Conservation (phyloP, 1,140 invertebrate species). For the Drosophila orosa region DNA sequence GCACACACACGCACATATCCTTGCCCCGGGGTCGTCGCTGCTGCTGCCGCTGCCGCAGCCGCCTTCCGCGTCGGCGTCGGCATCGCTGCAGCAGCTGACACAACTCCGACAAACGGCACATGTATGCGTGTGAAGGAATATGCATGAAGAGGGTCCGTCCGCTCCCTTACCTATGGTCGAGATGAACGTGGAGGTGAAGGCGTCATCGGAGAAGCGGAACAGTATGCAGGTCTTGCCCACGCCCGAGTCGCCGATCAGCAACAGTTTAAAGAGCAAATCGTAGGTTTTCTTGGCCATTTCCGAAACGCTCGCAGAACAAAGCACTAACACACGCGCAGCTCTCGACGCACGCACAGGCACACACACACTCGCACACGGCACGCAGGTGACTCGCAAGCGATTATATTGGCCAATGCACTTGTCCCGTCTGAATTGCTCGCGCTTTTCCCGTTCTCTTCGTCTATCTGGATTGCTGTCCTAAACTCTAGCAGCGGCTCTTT, state of each 20-base stretch:
- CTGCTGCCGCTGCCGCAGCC: slow-evolving; percentile 26
- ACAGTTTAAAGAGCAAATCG: slow-evolving; percentile 98
- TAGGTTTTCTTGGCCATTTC: slow-evolving; percentile 97
- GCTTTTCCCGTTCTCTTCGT: not conserved
- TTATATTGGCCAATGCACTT: slow-evolving; percentile 30
- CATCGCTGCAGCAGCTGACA: slow-evolving; percentile 38
- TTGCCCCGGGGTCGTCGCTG: slow-evolving; percentile 24
- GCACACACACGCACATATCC: slow-evolving; percentile 45
- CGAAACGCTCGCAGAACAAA: slow-evolving; percentile 55
- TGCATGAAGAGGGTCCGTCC: slow-evolving; percentile 8
- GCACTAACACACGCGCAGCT: slow-evolving; percentile 58
- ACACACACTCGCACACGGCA: slow-evolving; percentile 30
- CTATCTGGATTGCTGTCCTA: not conserved
- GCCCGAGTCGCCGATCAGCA: slow-evolving; percentile 98
- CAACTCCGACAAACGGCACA: slow-evolving; percentile 9
- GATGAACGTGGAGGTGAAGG: slow-evolving; percentile 99
- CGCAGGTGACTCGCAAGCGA: slow-evolving; percentile 35
- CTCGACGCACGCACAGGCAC: slow-evolving; percentile 36
- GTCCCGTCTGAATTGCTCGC: not conserved
- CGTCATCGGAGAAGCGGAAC: slow-evolving; percentile 99
- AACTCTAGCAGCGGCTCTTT: not conserved
- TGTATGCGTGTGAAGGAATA: slow-evolving; percentile 16
- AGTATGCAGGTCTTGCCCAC: slow-evolving; percentile 99
- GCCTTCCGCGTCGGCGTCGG: slow-evolving; percentile 12
- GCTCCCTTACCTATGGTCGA: slow-evolving; percentile 95